Conservation (phyloP, 2,113 vertebrate species). For the Siniperca chuatsi region DNA sequence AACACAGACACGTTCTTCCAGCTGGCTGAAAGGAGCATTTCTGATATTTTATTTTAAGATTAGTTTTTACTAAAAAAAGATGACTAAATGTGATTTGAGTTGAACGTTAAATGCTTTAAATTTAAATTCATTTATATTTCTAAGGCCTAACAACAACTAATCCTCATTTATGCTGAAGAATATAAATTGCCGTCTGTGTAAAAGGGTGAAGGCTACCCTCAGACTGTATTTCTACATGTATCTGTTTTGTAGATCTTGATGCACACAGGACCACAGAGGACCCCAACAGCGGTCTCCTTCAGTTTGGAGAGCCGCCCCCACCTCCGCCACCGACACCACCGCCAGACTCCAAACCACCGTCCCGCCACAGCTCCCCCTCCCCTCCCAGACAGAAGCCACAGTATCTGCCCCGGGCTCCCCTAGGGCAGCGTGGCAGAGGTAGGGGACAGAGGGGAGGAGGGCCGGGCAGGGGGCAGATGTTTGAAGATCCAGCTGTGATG, state of each 20-base stretch:
- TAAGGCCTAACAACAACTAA: too few relatives aligned
- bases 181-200: neutral
- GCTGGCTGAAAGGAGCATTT: too few relatives aligned
- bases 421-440: constrained; percentile 35
- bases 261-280: constrained; percentile 38
- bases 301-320: constrained; percentile 54
- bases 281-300: constrained; percentile 46
- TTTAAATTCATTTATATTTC: neutral
- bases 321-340: neutral
- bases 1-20: too few relatives aligned
- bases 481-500: constrained; percentile 91
- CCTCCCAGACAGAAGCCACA: constrained; percentile 52
- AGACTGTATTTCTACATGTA: neutral
- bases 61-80: too few relatives aligned
- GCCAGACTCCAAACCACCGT: constrained; percentile 31
- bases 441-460: constrained; percentile 60
- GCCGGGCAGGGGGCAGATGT: constrained; percentile 71
- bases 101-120: neutral
- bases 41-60: too few relatives aligned
- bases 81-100: too few relatives aligned
- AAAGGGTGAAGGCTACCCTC: neutral
- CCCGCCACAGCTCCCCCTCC: constrained; percentile 31
- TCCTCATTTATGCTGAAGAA: neutral
- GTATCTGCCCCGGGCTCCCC: constrained; percentile 21
- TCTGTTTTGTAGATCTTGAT: constrained; percentile 61